Evolutionary conservation across 1,140 invertebrate genomes (phyloP), one percentile per base, ranked within the genome.

Genomic region (Brachionus asplanchnoidis): DNA sequence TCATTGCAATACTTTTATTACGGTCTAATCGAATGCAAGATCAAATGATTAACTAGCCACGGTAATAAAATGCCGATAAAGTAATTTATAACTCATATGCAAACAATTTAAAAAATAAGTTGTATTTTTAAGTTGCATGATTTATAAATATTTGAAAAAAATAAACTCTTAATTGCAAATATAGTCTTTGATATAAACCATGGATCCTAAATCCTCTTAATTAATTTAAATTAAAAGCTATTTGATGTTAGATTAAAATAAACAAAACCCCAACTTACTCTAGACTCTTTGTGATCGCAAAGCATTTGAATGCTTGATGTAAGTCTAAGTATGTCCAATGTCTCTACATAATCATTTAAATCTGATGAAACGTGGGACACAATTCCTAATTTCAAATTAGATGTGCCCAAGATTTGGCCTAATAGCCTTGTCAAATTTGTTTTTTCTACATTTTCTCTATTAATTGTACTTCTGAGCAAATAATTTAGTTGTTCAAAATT

Each of bases 1-100:
- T 73, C 68, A 73, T n/a, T 68, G 66, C 66, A 68, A 68, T 68
- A 32, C 12, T 68, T 68, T 68, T 68, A 68, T 68, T 32, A 32
- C 6, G 20, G 53, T 20, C 53, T 60, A 60, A 20, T 60, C 53
- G 53, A 60, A 20, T 60, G 20, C 53, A 20, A 60, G 53, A 60
- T 60, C 53, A 60, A 60, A 60, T 60, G 53, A 60, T 60, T 60
- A 20, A 60, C 53, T 60, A 60, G 53, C 20, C 53, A 60, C 17
- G 53, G 53, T 60, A 60, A 60, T 60, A 60, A 60, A 60, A 20
- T 60, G 20, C 53, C 53, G 53, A 60, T 20, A 60, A 68, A 68
- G 26, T 7, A 68, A 14, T 68, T 68, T 68, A 68, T 68, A 28
- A 68, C 23, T 14, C 66, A 32, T 32, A 40, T 68, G 26, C 11